Percentiles rank a stretch among this genome's conserved stretches.
These are phyloP conservation scores for Macropis europaea DNA, from an alignment of 2,888 invertebrate genomes.

Conservation along the genomic window DNA sequence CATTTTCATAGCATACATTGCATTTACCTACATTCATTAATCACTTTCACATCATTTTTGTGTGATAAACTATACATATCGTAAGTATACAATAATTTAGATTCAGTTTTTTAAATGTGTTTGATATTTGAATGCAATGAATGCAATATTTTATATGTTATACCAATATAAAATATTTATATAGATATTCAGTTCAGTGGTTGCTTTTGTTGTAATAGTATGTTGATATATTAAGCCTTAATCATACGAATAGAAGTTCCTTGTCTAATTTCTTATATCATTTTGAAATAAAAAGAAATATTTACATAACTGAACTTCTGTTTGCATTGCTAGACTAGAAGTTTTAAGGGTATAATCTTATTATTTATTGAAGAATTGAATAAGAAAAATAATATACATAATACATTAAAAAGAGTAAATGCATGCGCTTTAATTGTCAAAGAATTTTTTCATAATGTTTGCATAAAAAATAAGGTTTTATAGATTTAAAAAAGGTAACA, in stretches of 20 bases:
- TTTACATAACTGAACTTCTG: background rate
- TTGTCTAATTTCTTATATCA: background rate
- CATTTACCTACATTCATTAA: conserved; percentile 45
- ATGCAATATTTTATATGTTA: conserved; percentile 24
- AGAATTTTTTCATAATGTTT: conserved; percentile 1
- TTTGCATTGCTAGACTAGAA: background rate
- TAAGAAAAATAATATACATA: background rate
- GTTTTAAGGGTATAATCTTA: background rate
- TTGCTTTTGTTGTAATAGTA: background rate
- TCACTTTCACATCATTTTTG: conserved; percentile 50
- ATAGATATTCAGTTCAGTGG: background rate
- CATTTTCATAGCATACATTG: conserved; percentile 42
- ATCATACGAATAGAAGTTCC: background rate
- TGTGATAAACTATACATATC: conserved; percentile 58
- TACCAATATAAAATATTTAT: background rate
- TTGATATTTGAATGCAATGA: conserved; percentile 30
- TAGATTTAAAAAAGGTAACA: background rate
- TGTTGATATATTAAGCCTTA: background rate
- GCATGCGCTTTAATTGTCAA: conserved; percentile 15
- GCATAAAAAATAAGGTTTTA: background rate
- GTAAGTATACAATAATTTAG: conserved; percentile 58
- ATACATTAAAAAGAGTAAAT: background rate
- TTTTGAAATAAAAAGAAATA: background rate
- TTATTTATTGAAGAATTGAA: background rate
- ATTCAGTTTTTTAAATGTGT: conserved; percentile 1